These are phyloP conservation scores for Drosophila orena DNA, from an alignment of 1,140 invertebrate genomes.

Conservation along the genomic window DNA sequence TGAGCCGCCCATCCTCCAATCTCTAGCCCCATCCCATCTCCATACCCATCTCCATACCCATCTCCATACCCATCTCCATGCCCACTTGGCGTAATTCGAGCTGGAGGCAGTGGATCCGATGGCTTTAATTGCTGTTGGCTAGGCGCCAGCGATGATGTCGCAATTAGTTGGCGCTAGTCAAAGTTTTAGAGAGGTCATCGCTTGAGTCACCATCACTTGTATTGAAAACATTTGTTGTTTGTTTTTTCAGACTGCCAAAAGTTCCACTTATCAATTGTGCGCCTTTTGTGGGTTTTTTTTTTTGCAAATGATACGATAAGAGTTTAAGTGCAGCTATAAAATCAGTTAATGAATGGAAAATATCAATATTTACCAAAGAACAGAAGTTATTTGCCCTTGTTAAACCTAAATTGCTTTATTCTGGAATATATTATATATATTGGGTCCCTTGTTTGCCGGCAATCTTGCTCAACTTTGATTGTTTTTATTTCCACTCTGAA, in stretches of 20 bases:
- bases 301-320: constrained; percentile 1
- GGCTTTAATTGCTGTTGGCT: constrained; percentile 37
- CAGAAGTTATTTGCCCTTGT: neutral
- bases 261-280: too few relatives aligned
- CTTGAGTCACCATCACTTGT: constrained; percentile 16
- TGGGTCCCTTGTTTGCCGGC: neutral
- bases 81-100: constrained; percentile 6
- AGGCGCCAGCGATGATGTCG: constrained; percentile 23
- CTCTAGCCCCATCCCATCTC: neutral
- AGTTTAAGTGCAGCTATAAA: neutral
- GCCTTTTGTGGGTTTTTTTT: neutral
- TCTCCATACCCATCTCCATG: too few relatives aligned
- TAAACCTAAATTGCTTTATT: too few relatives aligned
- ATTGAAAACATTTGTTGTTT: constrained; percentile 1
- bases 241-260: neutral
- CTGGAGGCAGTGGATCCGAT: constrained; percentile 21
- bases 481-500: constrained; percentile 1
- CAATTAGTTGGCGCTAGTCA: constrained; percentile 13
- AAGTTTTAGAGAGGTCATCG: constrained; percentile 8
- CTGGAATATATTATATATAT: neutral
- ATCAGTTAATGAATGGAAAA: neutral
- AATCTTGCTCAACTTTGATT: neutral
- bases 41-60: too few relatives aligned
- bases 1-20: constrained; percentile 40
- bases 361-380: constrained; percentile 6